Percentiles rank a stretch among this genome's conserved stretches.
phyloP scores from a whole-genome alignment of 2,888 invertebrate genomes.

The Noctua janthe region DNA sequence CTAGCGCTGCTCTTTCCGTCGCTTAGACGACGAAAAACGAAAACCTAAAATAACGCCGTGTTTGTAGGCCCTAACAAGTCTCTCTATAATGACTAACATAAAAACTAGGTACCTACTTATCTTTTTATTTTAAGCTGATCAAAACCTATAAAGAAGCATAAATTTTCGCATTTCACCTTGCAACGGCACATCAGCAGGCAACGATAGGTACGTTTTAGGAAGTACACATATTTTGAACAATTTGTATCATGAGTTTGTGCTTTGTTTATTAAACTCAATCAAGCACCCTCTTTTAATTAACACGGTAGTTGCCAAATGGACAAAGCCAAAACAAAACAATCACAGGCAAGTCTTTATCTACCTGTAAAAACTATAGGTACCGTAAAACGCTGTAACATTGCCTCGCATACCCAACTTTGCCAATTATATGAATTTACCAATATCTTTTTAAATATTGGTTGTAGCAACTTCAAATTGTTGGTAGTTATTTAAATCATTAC shows the following conservation, averaged over 20 bases:
- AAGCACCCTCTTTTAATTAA: conserved; percentile 6
- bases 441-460: too few relatives aligned
- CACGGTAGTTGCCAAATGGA: not conserved
- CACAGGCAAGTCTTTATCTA: not conserved
- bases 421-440: too few relatives aligned
- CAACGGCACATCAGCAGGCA: not conserved
- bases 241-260: not conserved
- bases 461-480: too few relatives aligned
- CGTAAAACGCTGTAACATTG: too few relatives aligned
- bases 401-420: too few relatives aligned
- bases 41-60: not conserved
- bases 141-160: not conserved
- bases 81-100: not conserved
- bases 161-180: not conserved
- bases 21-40: not conserved
- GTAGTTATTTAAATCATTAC: too few relatives aligned
- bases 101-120: not conserved
- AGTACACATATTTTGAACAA: not conserved
- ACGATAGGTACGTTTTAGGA: not conserved
- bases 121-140: not conserved
- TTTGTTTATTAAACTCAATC: conserved; percentile 1
- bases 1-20: not conserved
- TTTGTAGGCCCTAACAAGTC: not conserved
- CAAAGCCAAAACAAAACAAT: conserved; percentile 21
- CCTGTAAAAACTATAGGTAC: conserved; percentile 6